Evolutionary conservation across 2,113 vertebrate genomes (phyloP).

Genomic region (Lipotes vexillifer): DNA sequence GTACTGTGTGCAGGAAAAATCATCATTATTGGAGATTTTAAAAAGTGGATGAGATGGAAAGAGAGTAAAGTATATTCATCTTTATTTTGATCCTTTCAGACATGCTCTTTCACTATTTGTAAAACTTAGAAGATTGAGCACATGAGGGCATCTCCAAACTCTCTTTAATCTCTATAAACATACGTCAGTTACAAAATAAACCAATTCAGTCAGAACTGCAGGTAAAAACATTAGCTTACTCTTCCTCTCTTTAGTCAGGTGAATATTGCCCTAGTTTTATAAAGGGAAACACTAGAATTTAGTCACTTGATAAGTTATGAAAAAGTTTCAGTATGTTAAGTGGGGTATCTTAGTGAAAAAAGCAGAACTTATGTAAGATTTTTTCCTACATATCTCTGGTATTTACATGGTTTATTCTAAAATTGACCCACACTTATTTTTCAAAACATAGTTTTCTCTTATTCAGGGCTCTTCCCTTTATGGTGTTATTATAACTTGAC

Average conservation of each 20-base stretch:
- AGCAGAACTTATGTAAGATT: neutral
- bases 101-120: neutral
- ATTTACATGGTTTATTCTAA: neutral
- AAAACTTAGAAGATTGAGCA: neutral
- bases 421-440: neutral
- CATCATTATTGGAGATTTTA: neutral
- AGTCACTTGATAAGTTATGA: neutral
- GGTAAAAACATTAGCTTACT: neutral
- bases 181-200: neutral
- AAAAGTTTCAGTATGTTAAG: slow-evolving; percentile 3
- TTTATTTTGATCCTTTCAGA: slow-evolving; percentile 28
- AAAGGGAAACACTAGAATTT: neutral
- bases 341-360: neutral
- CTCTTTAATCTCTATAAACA: slow-evolving; percentile 7
- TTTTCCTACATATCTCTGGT: neutral
- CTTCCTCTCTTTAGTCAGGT: neutral
- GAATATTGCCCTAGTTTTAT: neutral
- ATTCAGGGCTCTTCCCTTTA: neutral
- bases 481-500: neutral
- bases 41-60: neutral
- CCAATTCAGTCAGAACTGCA: neutral
- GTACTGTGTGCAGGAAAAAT: neutral
- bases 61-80: neutral
- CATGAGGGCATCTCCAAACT: neutral
- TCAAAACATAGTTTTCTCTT: neutral